These are phyloP conservation scores for Agonopterix arenella DNA, from an alignment of 2,888 invertebrate genomes.

Conservation along the genomic window DNA sequence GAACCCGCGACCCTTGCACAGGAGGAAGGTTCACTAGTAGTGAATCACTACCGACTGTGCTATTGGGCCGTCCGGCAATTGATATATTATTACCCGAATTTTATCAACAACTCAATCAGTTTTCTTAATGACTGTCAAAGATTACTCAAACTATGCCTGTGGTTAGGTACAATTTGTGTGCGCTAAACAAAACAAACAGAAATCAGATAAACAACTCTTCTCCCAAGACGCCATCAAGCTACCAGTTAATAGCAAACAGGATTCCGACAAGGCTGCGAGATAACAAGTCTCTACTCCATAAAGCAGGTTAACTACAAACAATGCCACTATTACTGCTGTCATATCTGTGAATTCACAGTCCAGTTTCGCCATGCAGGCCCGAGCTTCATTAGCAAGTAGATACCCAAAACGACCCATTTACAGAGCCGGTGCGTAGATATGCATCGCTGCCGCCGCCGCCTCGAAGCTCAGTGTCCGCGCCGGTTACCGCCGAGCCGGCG, in stretches of 20 bases:
- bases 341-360: constrained; percentile 62
- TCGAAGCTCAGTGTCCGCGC: constrained; percentile 30
- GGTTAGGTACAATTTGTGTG: neutral
- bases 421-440: constrained; percentile 67
- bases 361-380: constrained; percentile 55
- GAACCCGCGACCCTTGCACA: no score
- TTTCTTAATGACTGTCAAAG: no score
- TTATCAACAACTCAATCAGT: no score
- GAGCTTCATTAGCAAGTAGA: constrained; percentile 73
- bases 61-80: no score
- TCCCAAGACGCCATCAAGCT: neutral
- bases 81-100: no score
- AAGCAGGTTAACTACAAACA: constrained; percentile 40
- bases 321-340: constrained; percentile 50
- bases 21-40: no score
- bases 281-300: constrained; percentile 24
- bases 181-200: neutral
- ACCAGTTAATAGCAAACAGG: neutral
- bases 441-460: constrained; percentile 59
- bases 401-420: constrained; percentile 73
- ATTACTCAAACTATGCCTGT: no score
- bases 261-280: neutral
- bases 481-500: constrained; percentile 12
- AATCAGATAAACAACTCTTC: neutral
- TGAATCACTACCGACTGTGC: no score